Conservation (phyloP, 2,113 vertebrate genomes). For the Ceuthmochares aereus region DNA sequence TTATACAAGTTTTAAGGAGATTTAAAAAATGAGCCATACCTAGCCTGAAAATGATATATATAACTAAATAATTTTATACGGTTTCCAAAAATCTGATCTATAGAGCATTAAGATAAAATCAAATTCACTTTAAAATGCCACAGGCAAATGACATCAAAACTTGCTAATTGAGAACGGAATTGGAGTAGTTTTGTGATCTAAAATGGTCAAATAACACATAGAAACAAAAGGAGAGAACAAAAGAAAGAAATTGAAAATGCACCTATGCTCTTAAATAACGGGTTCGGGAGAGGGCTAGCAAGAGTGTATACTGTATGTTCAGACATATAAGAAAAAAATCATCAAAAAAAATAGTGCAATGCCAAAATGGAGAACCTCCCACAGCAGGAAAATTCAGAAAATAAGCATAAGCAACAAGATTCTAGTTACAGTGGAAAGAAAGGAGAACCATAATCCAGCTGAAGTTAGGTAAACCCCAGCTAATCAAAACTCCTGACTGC, state of each 20-base stretch:
- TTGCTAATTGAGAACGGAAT: background rate
- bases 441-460: background rate
- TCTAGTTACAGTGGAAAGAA: background rate
- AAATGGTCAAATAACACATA: background rate
- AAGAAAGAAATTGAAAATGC: background rate
- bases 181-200: background rate
- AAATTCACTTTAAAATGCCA: background rate
- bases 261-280: background rate
- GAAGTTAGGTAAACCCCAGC: background rate
- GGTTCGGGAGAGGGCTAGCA: background rate
- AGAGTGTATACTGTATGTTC: background rate
- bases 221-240: background rate
- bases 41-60: background rate
- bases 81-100: background rate
- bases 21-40: background rate
- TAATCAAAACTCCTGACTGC: background rate
- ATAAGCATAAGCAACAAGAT: background rate
- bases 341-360: background rate
- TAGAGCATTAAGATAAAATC: background rate
- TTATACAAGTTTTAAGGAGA: background rate
- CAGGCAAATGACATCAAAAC: background rate
- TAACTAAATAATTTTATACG: background rate
- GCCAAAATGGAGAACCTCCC: background rate
- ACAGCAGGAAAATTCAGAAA: background rate
- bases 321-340: background rate